Evolutionary conservation across 2,888 invertebrate species (phyloP).

Genomic region (Argyresthia goedartella): DNA sequence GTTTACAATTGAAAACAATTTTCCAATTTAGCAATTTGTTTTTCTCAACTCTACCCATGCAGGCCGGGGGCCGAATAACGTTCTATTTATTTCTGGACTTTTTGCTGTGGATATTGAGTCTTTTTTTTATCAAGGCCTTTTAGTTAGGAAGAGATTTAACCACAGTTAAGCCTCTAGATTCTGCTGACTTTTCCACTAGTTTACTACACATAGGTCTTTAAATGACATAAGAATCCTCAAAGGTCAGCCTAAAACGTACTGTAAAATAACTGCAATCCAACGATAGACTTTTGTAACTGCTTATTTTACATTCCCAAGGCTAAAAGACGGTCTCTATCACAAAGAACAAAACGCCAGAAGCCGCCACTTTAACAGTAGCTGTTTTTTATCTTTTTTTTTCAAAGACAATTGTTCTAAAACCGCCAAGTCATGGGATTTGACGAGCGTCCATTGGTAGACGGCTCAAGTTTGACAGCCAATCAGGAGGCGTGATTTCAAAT

Average conservation of each 20-base stretch:
- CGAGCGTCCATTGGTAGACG: constrained; percentile 61
- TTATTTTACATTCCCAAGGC: background rate
- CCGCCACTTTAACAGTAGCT: constrained; percentile 65
- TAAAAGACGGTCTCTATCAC: background rate
- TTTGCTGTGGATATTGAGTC: too few species aligned
- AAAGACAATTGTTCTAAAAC: constrained; percentile 51
- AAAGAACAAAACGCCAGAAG: constrained; percentile 30
- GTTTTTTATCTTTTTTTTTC: constrained; percentile 36
- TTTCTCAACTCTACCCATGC: constrained; percentile 6
- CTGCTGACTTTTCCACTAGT: too few species aligned
- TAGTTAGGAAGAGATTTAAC: too few species aligned
- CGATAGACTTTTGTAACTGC: too few species aligned
- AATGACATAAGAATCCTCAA: too few species aligned
- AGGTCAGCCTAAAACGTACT: too few species aligned
- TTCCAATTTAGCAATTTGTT: constrained; percentile 25
- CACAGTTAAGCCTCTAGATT: too few species aligned
- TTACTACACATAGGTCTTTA: too few species aligned
- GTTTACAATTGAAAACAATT: constrained; percentile 33
- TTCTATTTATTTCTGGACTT: too few species aligned
- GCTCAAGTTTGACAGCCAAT: constrained; percentile 64
- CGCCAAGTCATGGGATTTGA: constrained; percentile 62
- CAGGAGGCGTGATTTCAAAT: constrained; percentile 45
- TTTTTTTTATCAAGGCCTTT: too few species aligned
- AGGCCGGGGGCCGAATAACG: too few species aligned
- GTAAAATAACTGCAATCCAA: too few species aligned